Conservation (phyloP, 2,888 invertebrate genomes). For the Cancer borealis region DNA sequence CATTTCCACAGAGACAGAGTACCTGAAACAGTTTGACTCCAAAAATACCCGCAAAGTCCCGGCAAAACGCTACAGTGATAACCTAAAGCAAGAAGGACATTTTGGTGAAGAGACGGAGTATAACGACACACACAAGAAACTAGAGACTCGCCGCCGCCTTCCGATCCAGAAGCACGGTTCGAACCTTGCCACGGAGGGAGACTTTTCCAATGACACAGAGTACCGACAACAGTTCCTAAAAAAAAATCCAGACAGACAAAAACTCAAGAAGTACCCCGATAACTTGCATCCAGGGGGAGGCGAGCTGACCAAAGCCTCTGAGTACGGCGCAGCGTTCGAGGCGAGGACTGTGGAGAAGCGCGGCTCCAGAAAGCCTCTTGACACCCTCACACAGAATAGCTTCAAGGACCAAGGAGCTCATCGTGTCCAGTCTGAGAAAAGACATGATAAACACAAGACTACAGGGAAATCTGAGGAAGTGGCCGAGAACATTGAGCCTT, state of each 20-base stretch:
- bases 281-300: slow-evolving; percentile 52
- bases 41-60: not conserved
- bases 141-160: slow-evolving; percentile 38
- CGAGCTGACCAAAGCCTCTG: not conserved
- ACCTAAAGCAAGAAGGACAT: slow-evolving; percentile 53
- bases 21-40: slow-evolving; percentile 21
- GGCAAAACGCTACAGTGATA: slow-evolving; percentile 39
- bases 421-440: not conserved
- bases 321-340: not conserved
- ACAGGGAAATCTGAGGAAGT: slow-evolving; percentile 49
- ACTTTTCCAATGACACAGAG: slow-evolving; percentile 57
- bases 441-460: slow-evolving; percentile 47
- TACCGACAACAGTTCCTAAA: slow-evolving; percentile 48
- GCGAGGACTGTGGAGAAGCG: not conserved
- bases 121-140: slow-evolving; percentile 51
- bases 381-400: slow-evolving; percentile 58
- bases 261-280: not conserved
- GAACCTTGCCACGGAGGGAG: slow-evolving; percentile 50
- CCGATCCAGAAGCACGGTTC: not conserved
- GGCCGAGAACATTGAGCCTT: slow-evolving; percentile 46
- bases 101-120: slow-evolving; percentile 65
- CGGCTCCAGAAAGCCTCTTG: not conserved
- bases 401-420: slow-evolving; percentile 35
- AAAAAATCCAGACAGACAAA: slow-evolving; percentile 31
- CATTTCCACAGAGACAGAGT: slow-evolving; percentile 48